Evolutionary conservation across 2,888 invertebrate species (phyloP).

Genomic region (Aspidiotus destructor): DNA sequence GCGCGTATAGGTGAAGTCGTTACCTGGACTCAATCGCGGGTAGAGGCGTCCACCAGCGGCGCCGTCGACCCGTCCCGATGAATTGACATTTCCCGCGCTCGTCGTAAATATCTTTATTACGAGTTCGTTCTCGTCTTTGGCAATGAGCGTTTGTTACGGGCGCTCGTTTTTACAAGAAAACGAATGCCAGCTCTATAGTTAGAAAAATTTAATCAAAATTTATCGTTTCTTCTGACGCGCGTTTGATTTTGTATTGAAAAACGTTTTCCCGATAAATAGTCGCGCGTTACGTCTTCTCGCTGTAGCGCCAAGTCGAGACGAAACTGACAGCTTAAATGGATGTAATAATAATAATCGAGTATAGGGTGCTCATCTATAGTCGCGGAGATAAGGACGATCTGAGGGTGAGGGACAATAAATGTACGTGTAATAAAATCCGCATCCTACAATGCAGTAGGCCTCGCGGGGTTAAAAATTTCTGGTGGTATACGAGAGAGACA

Average conservation of each 20-base stretch:
- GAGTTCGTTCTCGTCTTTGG: constrained; percentile 3
- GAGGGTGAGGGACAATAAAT: not conserved
- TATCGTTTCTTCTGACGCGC: constrained; percentile 15
- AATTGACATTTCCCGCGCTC: constrained; percentile 28
- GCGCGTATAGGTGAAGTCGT: not conserved
- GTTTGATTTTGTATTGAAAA: not conserved
- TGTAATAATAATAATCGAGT: not conserved
- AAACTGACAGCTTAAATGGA: not conserved
- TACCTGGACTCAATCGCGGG: not conserved
- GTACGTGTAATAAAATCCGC: not conserved
- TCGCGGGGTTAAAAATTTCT: too few species aligned
- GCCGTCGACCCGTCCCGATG: constrained; percentile 9
- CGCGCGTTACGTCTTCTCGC: not conserved
- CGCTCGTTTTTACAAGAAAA: constrained; percentile 9
- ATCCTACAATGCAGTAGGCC: not conserved
- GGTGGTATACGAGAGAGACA: too few species aligned
- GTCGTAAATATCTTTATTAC: constrained; percentile 30
- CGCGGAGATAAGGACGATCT: not conserved
- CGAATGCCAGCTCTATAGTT: constrained; percentile 8
- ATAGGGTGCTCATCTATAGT: not conserved
- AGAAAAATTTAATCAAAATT: constrained; percentile 28
- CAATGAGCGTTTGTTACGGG: constrained; percentile 10
- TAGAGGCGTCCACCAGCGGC: not conserved
- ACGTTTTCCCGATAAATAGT: not conserved
- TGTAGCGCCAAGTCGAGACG: not conserved